These are phyloP conservation scores for Labeo calbasu DNA, from an alignment of 2,797 vertebrate species.

Conservation along the genomic window DNA sequence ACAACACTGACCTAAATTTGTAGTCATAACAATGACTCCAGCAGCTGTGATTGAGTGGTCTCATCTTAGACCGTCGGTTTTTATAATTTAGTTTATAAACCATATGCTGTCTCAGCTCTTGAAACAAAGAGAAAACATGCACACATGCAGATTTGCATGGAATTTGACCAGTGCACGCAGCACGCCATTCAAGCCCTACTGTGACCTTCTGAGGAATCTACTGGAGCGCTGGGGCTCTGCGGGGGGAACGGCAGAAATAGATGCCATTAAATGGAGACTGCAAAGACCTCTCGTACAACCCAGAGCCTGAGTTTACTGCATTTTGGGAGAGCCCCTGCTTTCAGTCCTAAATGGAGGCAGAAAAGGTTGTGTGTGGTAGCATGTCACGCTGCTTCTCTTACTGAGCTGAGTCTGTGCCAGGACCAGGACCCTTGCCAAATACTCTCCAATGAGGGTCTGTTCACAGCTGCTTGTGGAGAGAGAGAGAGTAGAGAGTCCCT, in stretches of 20 bases:
- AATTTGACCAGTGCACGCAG: conserved; percentile 45
- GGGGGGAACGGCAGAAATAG: conserved; percentile 28
- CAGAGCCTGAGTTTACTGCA: not conserved
- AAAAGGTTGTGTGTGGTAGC: conserved; percentile 13
- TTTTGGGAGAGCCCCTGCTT: conserved; percentile 6
- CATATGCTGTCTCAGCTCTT: conserved; percentile 72
- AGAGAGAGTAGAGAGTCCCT: conserved; percentile 40
- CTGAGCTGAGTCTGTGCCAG: conserved; percentile 63
- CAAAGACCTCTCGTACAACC: conserved; percentile 14
- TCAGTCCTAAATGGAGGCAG: not conserved
- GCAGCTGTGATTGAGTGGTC: conserved; percentile 64
- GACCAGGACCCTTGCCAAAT: conserved; percentile 69
- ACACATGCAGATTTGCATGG: conserved; percentile 58
- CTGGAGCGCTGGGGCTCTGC: conserved; percentile 25
- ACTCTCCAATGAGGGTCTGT: conserved; percentile 46
- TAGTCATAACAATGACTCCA: conserved; percentile 64
- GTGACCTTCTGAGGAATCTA: conserved; percentile 47
- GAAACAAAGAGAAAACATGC: conserved; percentile 58
- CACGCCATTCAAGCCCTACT: conserved; percentile 12
- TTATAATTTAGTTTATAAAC: conserved; percentile 70
- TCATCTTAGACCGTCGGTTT: conserved; percentile 65
- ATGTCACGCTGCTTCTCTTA: conserved; percentile 61
- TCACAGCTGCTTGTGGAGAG: conserved; percentile 45
- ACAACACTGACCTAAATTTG: conserved; percentile 63
- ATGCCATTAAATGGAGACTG: not conserved